phyloP scores from a whole-genome alignment of 2,888 invertebrate genomes.

The Cactoblastis cactorum region DNA sequence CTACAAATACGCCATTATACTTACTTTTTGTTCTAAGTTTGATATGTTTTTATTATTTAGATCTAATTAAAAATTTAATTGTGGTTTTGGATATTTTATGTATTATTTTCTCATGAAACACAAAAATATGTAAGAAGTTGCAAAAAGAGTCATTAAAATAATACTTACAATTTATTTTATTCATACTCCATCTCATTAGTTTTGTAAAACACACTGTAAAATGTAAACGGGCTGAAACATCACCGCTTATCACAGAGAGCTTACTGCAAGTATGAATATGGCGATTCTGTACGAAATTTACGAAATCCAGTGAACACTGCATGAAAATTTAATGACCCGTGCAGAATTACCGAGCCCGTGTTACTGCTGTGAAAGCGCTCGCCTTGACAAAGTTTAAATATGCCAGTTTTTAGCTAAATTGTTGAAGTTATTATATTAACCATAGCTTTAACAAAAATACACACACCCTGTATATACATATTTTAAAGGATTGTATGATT shows the following conservation, averaged over 20 bases:
- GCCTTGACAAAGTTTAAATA: constrained; percentile 6
- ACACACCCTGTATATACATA: too few species aligned
- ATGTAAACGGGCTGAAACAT: background rate
- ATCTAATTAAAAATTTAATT: too few species aligned
- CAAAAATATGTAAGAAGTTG: background rate
- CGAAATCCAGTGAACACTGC: constrained; percentile 16
- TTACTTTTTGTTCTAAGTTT: too few species aligned
- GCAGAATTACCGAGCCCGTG: constrained; percentile 15
- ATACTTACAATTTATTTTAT: background rate
- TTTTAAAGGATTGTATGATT: too few species aligned
- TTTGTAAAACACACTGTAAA: background rate
- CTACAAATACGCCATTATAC: too few species aligned
- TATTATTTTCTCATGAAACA: too few species aligned
- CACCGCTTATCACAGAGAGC: background rate
- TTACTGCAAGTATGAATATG: constrained; percentile 10
- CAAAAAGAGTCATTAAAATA: background rate
- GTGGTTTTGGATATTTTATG: too few species aligned
- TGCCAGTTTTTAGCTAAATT: background rate
- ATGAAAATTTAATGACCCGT: constrained; percentile 18
- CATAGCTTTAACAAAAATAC: too few species aligned
- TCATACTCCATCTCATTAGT: background rate
- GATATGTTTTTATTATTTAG: too few species aligned
- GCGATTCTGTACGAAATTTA: constrained; percentile 11
- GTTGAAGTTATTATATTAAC: background rate
- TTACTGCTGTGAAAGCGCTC: constrained; percentile 4